Base-by-base conservation (phyloP, 2,797 vertebrate genomes). In the Sparus aurata region DNA sequence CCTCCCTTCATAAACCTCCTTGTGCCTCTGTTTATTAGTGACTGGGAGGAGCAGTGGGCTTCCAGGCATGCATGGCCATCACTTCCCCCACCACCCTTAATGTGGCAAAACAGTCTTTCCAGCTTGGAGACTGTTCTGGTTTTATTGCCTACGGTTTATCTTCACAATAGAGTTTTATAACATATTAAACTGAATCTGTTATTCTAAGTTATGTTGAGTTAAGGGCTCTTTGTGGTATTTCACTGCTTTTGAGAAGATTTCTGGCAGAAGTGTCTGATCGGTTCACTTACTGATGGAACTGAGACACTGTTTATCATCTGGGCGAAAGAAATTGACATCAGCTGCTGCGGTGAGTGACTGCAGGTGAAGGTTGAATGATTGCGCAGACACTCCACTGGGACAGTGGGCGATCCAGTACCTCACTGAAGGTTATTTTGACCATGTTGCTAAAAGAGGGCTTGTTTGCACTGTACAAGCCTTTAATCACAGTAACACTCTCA, bases 1-100 rank as follows among this genome's bases (percentile, higher is more conserved):
- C 91, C 85, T 88, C 85, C 78, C 85, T 91, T 92, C 92, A 93
- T 93, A 94, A 95, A 93, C 87, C 92, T 92, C 91, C 91, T 86
- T 81, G 85, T 82, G 90, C 88, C 78, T 87, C 80, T 93, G 91
- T 93, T 94, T 94, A 92, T 94, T 93, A 92, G 92, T 91, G 80
- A 88, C 80, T 75, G 81, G 90, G 88, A 90, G 89, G 89, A 90
- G 83, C 81, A 69, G 85, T 18, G 55, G 55, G 72, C 90, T 91
- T 75, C 75, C 69, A 86, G 80, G 74, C 87, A 64, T 66, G 74
- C 86, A 73, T n/a, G 25, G 70, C 83, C 87, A 79, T 83, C 82
- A 67, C 54, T 75, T 82, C 78, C 49, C 69, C 76, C 65, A 67
- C 12, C 22, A 41, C 73, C 82, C 62, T 89, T 84, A 84, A 87